Evolutionary conservation across 2,113 vertebrate species (phyloP).

Genomic region (Neogale vison): DNA sequence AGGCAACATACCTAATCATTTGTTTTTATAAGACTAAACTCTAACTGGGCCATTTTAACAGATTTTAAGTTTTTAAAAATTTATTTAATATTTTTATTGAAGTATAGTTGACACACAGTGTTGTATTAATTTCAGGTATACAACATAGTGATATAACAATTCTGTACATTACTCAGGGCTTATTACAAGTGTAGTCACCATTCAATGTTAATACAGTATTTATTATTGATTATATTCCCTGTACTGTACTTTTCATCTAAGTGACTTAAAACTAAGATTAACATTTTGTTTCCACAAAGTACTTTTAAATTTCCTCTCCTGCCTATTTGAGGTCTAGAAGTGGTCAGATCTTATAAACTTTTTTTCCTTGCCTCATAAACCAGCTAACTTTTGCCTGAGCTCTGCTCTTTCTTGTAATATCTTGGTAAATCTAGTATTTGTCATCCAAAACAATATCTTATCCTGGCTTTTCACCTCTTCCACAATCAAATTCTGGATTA

Average conservation of each 20-base stretch:
- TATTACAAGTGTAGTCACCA: not conserved
- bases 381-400: not conserved
- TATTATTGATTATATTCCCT: not conserved
- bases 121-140: not conserved
- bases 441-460: not conserved
- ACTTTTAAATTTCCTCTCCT: conserved; percentile 24
- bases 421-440: not conserved
- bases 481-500: conserved; percentile 6
- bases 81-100: not conserved
- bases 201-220: not conserved
- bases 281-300: not conserved
- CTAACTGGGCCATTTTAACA: not conserved
- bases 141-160: not conserved
- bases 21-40: not conserved
- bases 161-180: not conserved
- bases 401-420: not conserved
- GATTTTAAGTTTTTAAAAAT: not conserved
- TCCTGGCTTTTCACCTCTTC: not conserved
- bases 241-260: not conserved
- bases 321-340: not conserved
- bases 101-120: not conserved
- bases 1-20: not conserved
- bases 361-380: not conserved
- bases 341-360: not conserved
- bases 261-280: not conserved